phyloP scores from a whole-genome alignment of 2,888 invertebrate genomes.

The Sinohyriopsis cumingii region DNA sequence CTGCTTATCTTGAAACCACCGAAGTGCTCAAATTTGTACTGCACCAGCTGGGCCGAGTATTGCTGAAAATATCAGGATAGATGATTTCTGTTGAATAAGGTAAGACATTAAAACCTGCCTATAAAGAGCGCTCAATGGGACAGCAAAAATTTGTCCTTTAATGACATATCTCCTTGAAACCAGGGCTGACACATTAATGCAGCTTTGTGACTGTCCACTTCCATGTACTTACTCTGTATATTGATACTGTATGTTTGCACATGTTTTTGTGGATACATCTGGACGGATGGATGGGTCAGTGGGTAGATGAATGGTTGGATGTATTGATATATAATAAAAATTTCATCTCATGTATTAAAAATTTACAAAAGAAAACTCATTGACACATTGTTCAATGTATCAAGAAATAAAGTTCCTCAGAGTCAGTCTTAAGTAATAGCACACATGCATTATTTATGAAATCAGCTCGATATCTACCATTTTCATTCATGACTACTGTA shows the following conservation, averaged over 20 bases:
- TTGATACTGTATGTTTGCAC: no score
- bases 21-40: conserved; percentile 58
- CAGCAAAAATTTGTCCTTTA: no score
- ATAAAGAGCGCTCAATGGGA: neutral
- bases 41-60: conserved; percentile 60
- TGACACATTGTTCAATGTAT: neutral
- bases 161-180: no score
- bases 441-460: neutral
- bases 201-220: no score
- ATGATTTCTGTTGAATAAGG: neutral
- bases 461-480: neutral
- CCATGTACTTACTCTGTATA: no score
- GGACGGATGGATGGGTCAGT: no score
- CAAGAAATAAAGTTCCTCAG: neutral
- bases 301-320: no score
- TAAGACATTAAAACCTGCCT: neutral
- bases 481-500: neutral
- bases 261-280: no score
- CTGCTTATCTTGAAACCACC: conserved; percentile 61
- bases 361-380: no score
- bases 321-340: no score
- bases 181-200: no score
- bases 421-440: neutral
- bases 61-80: conserved; percentile 50
- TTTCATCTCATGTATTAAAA: no score